Percentiles rank a stretch among this genome's conserved stretches.
Conservation (phyloP, 2,797 vertebrate genomes). For the Anolis apletophallus region DNA sequence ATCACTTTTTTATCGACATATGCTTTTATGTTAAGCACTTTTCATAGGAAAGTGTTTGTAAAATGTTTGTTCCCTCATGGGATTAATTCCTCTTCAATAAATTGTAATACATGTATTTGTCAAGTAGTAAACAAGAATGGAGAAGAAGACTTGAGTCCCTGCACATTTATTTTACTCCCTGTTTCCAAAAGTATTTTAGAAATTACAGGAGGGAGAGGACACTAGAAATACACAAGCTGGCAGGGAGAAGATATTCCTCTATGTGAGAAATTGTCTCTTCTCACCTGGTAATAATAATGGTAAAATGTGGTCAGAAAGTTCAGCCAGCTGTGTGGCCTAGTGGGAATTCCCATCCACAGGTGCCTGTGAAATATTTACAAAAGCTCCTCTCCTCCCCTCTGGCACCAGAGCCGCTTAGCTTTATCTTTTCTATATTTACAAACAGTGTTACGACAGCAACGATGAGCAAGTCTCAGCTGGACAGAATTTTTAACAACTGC, state of each 20-base stretch:
- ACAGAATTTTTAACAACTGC: neutral
- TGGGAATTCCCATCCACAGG: constrained; percentile 9
- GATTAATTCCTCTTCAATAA: neutral
- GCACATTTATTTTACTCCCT: neutral
- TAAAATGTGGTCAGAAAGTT: neutral
- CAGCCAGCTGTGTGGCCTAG: constrained; percentile 1
- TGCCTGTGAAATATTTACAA: neutral
- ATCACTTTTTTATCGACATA: neutral
- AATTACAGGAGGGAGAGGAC: neutral
- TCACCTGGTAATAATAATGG: neutral
- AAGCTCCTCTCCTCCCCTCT: neutral
- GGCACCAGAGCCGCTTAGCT: neutral
- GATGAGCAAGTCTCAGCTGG: neutral
- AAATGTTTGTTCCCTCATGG: neutral
- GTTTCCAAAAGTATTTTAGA: neutral
- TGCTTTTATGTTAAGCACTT: neutral
- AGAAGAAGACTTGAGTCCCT: neutral
- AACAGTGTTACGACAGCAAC: neutral
- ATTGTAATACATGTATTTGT: neutral
- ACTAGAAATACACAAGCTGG: neutral
- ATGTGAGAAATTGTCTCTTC: neutral
- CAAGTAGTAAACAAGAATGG: neutral
- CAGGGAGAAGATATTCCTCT: neutral
- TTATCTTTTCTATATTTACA: neutral
- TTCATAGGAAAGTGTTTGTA: neutral